A percentile compares a stretch with the other conserved stretches of the same genome.
Conservation (phyloP, 2,888 invertebrate genomes). For the Stenolophus ochropezus region DNA sequence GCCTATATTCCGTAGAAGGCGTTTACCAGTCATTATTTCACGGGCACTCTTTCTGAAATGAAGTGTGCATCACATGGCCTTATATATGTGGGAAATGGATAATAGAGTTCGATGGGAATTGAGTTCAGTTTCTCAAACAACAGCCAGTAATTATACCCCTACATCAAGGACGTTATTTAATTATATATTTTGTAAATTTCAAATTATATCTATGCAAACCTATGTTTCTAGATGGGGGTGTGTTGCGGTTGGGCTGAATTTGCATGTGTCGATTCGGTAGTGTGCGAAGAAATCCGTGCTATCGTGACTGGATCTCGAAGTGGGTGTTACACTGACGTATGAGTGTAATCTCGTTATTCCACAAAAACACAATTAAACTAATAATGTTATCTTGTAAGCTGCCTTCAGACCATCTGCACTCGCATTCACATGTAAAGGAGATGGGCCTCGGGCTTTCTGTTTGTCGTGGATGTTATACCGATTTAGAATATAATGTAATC, state of each 20-base stretch:
- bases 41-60: too few relatives aligned
- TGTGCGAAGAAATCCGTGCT: background rate
- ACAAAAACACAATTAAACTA: slow-evolving; percentile 58
- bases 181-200: too few relatives aligned
- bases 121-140: too few relatives aligned
- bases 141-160: too few relatives aligned
- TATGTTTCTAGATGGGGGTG: too few relatives aligned
- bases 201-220: too few relatives aligned
- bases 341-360: slow-evolving; percentile 53
- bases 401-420: slow-evolving; percentile 20
- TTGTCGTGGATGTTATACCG: slow-evolving; percentile 19
- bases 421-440: slow-evolving; percentile 39
- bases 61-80: too few relatives aligned
- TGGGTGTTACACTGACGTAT: slow-evolving; percentile 52
- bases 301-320: slow-evolving; percentile 42
- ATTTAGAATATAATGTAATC: slow-evolving; percentile 37
- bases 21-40: too few relatives aligned
- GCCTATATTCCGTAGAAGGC: too few relatives aligned
- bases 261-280: background rate
- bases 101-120: too few relatives aligned
- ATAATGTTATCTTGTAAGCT: slow-evolving; percentile 52
- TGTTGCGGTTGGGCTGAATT: background rate
- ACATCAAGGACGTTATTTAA: too few relatives aligned
- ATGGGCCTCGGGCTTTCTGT: slow-evolving; percentile 5
- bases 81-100: too few relatives aligned